Percentiles rank a stretch among this genome's conserved stretches.
phyloP scores from a whole-genome alignment of 2,888 invertebrate genomes.

The Mesorhabditis spiculigera region DNA sequence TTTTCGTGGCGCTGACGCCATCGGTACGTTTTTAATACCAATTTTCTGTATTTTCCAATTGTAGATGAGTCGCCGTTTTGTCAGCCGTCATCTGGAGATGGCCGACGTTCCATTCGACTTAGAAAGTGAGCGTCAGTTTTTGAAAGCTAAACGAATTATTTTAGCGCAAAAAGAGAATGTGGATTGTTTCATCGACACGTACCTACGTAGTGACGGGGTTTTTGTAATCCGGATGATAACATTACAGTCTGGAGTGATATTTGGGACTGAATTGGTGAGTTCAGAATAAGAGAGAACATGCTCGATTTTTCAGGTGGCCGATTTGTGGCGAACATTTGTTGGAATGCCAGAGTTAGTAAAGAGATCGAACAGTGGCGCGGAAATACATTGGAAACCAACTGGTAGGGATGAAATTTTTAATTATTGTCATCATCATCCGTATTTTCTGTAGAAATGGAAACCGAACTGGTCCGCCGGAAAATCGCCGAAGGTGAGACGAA shows the following conservation, averaged over 20 bases:
- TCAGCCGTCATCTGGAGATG: constrained; percentile 56
- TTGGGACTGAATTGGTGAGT: constrained; percentile 4
- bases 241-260: constrained; percentile 46
- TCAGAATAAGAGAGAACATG: background rate
- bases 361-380: background rate
- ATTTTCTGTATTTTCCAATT: background rate
- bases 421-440: background rate
- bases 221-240: constrained; percentile 58
- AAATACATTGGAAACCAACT: background rate
- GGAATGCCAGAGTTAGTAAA: background rate
- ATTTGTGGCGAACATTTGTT: background rate
- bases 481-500: background rate
- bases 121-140: constrained; percentile 4
- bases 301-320: background rate
- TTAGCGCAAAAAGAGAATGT: constrained; percentile 39
- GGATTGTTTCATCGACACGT: constrained; percentile 44
- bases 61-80: constrained; percentile 41
- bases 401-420: background rate
- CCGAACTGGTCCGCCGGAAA: background rate
- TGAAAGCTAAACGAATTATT: constrained; percentile 10
- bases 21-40: background rate
- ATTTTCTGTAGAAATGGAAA: background rate
- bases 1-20: constrained; percentile 12
- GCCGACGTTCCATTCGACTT: constrained; percentile 54
- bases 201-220: constrained; percentile 54